These are phyloP conservation scores for Meiosimyza decipiens DNA, from an alignment of 2,888 invertebrate genomes.

Conservation along the genomic window DNA sequence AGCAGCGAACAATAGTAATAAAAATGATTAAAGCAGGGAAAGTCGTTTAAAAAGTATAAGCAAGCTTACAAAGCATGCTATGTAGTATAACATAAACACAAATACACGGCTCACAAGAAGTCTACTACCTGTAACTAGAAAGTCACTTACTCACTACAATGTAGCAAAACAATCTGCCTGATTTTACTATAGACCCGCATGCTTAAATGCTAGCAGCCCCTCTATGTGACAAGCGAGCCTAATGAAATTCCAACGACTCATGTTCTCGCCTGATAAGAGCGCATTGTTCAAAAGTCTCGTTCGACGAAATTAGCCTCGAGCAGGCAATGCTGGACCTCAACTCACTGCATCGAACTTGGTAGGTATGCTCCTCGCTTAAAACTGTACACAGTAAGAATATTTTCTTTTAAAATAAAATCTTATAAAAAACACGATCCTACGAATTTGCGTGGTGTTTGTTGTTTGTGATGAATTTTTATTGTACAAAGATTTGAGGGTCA, in stretches of 20 bases:
- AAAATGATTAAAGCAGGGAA: constrained; percentile 10
- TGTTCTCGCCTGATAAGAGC: constrained; percentile 61
- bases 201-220: background rate
- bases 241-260: constrained; percentile 58
- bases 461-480: too few species aligned
- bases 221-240: constrained; percentile 39
- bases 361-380: too few species aligned
- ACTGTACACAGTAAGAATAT: too few species aligned
- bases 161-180: too few species aligned
- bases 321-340: constrained; percentile 33
- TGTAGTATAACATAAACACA: constrained; percentile 5
- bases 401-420: too few species aligned
- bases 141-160: too few species aligned
- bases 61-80: background rate
- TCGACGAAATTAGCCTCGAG: constrained; percentile 32
- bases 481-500: too few species aligned
- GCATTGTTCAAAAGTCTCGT: constrained; percentile 53
- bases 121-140: constrained; percentile 16
- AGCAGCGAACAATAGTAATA: constrained; percentile 42
- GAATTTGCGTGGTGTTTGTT: too few species aligned
- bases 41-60: constrained; percentile 43
- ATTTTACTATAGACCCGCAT: background rate
- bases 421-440: too few species aligned
- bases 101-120: constrained; percentile 6
- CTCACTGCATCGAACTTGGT: background rate